A percentile compares a stretch with the other conserved stretches of the same genome.
phyloP scores from a whole-genome alignment of 1,140 invertebrate species.

The Palaemon carinicauda region DNA sequence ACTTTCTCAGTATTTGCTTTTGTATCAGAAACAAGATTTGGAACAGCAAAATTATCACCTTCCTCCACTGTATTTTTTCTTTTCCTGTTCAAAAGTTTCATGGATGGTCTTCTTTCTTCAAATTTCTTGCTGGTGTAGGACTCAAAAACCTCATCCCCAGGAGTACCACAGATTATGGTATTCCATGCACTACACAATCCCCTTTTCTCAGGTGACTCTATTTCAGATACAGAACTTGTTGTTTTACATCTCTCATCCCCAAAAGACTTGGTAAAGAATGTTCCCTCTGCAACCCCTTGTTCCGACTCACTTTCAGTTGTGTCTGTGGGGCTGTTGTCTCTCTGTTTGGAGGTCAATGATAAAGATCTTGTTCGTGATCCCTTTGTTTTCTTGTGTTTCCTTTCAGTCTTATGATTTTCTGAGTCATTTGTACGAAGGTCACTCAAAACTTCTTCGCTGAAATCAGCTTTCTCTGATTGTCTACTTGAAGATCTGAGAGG shows the following conservation, averaged over 20 bases:
- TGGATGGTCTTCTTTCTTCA: too few species aligned
- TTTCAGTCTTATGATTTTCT: neutral
- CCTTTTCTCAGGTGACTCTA: neutral
- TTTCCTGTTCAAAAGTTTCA: too few species aligned
- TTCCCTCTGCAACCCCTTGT: neutral
- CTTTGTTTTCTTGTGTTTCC: conserved; percentile 24
- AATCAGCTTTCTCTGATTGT: too few species aligned
- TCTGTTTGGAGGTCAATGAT: neutral
- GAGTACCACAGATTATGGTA: too few species aligned
- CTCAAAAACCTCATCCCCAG: too few species aligned
- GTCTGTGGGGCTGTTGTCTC: conserved; percentile 18
- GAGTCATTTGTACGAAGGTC: neutral
- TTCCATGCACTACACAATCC: neutral
- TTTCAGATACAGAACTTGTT: neutral
- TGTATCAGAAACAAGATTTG: too few species aligned
- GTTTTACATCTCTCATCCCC: neutral
- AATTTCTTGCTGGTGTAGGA: too few species aligned
- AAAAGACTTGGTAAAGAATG: conserved; percentile 20
- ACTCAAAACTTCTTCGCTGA: too few species aligned
- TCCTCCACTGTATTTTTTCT: too few species aligned
- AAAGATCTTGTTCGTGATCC: conserved; percentile 21
- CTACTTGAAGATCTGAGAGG: too few species aligned
- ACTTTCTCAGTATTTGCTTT: too few species aligned
- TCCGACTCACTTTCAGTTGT: conserved; percentile 54
- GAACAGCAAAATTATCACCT: too few species aligned